These are phyloP conservation scores for Trematomus loennbergii DNA, from an alignment of 2,113 vertebrate species.

Conservation along the genomic window DNA sequence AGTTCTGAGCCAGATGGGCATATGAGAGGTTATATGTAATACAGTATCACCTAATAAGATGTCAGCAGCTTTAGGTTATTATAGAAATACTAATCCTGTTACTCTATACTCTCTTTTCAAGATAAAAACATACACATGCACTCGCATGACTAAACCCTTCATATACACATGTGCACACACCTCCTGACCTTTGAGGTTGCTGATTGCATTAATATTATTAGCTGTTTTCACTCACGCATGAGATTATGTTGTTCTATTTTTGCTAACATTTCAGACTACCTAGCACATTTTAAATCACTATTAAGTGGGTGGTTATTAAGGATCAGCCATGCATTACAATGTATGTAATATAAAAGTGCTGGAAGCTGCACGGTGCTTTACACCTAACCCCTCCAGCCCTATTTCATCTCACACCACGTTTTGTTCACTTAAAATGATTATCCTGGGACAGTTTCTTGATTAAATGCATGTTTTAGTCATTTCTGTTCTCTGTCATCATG, in stretches of 20 bases:
- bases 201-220: conserved; percentile 65
- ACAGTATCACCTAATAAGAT: conserved; percentile 54
- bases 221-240: conserved; percentile 68
- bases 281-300: conserved; percentile 54
- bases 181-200: conserved; percentile 55
- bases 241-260: conserved; percentile 64
- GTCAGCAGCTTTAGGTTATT: conserved; percentile 44
- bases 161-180: conserved; percentile 8
- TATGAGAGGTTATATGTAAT: conserved; percentile 53
- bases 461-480: conserved; percentile 22
- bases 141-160: background rate
- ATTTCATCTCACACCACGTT: conserved; percentile 33
- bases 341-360: conserved; percentile 33
- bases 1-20: conserved; percentile 36
- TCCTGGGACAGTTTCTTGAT: conserved; percentile 16
- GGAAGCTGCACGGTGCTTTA: background rate
- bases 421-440: conserved; percentile 16
- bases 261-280: conserved; percentile 51
- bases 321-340: conserved; percentile 74
- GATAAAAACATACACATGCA: conserved; percentile 5
- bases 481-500: background rate
- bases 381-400: background rate
- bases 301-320: conserved; percentile 65
- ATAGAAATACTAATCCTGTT: conserved; percentile 21
- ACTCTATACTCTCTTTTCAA: conserved; percentile 12